Evolutionary conservation across 2,888 invertebrate species (phyloP), one percentile per base, ranked within the genome.

Genomic region (Serripes groenlandicus): DNA sequence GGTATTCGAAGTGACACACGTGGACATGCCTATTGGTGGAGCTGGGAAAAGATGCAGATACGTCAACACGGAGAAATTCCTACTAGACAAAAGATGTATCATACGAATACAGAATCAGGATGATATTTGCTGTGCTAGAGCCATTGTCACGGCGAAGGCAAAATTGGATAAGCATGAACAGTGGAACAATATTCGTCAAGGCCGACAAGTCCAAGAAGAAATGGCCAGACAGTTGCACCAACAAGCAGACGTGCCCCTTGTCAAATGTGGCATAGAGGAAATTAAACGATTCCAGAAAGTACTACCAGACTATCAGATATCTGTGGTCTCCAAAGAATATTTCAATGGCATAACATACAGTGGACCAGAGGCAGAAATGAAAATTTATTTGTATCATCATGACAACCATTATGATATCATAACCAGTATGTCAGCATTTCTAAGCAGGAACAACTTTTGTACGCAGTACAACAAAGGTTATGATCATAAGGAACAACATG

Each of bases 331-430:
- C 30, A 56, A 73, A 23, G 76, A 83, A 23, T 74, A 80, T 73
- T 77, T 77, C 52, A 80, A 81, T 42, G 69, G 30, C 15, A 81
- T 80, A 1, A 78, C 81, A 21, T 84, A 72, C 56, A 26, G 18
- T 1, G 84, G 84, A 37, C 81, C 81, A 30, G 81, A 66, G 15
- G 62, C 73, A 23, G 68, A 72, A 1, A 73, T 49, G 28, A 72
- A 75, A 26, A 72, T 85, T 30, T 81, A 54, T 58, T 18, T 85
- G 21, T 79, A 76, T 37, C 62, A 66, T 52, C 76, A 81, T 54
- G 73, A 85, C 28, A 32, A 79, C 28, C 85, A 85, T 71, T 79
- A 71, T 81, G 81, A 78, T 37, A 64, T 81, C 15, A n/a, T n/a
- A n/a, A 81, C 85, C 0, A 73, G 56, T 37, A 84, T 84, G 84